phyloP scores from a whole-genome alignment of 2,113 vertebrate species.

The Coregonus clupeaformis region DNA sequence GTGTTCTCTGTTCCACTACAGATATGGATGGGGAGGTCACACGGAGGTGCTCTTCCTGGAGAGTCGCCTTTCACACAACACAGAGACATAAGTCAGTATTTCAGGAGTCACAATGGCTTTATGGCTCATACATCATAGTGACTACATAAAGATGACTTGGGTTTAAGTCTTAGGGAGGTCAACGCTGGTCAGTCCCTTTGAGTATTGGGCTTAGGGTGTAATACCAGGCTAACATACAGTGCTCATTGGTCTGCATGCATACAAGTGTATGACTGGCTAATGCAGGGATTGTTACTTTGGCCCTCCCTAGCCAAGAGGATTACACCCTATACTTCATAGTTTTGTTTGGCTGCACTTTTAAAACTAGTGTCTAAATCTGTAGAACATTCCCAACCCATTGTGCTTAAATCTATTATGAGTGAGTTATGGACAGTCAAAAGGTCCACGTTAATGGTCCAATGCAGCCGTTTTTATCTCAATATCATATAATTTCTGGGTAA shows the following conservation, averaged over 20 bases:
- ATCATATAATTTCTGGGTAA: too few relatives aligned
- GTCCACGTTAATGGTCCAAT: conserved; percentile 7
- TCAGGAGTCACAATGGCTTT: neutral
- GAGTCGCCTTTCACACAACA: neutral
- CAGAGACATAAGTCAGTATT: neutral
- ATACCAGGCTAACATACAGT: neutral
- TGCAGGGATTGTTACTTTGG: too few relatives aligned
- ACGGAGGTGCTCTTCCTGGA: conserved; percentile 4
- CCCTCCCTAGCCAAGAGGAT: too few relatives aligned
- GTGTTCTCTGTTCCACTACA: conserved; percentile 8
- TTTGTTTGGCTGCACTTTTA: neutral
- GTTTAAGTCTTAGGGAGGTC: neutral
- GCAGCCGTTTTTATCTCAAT: too few relatives aligned
- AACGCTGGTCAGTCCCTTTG: neutral
- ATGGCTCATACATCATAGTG: neutral
- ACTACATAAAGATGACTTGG: neutral
- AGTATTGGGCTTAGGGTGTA: neutral
- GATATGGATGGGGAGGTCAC: conserved; percentile 8
- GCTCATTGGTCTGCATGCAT: neutral
- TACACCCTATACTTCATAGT: too few relatives aligned
- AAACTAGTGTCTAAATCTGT: neutral
- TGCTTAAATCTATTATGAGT: neutral
- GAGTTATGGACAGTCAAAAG: neutral
- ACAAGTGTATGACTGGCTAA: too few relatives aligned
- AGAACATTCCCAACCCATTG: neutral